Base-by-base conservation (phyloP, 2,888 invertebrate genomes). In the Invenusta paracnida region DNA sequence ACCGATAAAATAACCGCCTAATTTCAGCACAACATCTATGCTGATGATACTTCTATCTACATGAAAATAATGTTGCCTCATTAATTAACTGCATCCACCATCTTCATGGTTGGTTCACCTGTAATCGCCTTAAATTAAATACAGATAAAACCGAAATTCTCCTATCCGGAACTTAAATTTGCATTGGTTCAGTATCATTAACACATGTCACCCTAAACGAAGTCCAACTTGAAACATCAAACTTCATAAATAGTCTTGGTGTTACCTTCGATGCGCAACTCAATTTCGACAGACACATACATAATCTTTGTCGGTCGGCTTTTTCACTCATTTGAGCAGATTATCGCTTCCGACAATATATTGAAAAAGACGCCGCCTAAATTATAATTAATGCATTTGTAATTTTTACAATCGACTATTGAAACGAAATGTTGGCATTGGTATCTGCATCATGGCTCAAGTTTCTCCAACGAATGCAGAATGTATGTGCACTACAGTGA, bases 401-500 rank as follows among this genome's bases (percentile, higher is more conserved):
- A 73, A 73, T 73, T 23, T 73, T 73, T 23, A 73, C 73, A 73
- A 23, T 73, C 48, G 48, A 48, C 48, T 48, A 48, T 17, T 48
- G 48, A 5, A 48, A 48, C 48, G 17, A 5, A 48, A 17, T 48
- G 5, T 48, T 48, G 48, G 48, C 48, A 48, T 48, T 17, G 48
- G 48, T 5, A 73, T n/a, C 27, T 73, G 73, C 27, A 73, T 73
- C 73, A 73, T 23, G 17, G 25, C 17, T 73, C 17, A 73, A 73
- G 73, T 73, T 73, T 5, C 73, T 73, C 73, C 73, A 73, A 73
- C 27, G 27, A 73, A 23, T 73, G 23, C 73, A 73, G 73, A 73
- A 73, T 73, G 73, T 73, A 73, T 73, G 73, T 5, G 73, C 73
- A 73, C 73, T 73, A 73, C 73, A 73, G 73, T 23, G 73, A 73